phyloP scores from a whole-genome alignment of 2,797 vertebrate species.

The Uromys caudimaculatus region DNA sequence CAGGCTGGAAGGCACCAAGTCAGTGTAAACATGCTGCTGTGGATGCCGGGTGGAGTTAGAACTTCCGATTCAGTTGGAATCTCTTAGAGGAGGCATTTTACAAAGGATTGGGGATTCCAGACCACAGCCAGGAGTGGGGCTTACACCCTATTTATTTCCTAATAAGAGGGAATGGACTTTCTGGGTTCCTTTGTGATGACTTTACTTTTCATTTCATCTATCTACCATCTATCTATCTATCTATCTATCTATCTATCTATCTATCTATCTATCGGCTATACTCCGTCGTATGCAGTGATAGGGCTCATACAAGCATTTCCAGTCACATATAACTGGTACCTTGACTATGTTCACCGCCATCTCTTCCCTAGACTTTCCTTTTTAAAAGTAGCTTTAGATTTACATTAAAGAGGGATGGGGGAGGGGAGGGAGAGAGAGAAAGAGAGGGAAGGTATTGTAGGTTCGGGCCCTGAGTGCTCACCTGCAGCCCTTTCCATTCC shows the following conservation, averaged over 20 bases:
- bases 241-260: too few species aligned
- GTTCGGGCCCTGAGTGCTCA: not conserved
- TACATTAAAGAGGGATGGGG: not conserved
- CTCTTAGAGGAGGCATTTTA: not conserved
- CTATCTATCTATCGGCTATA: not conserved
- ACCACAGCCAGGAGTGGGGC: not conserved
- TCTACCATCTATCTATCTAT: too few species aligned
- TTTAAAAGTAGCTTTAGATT: conserved; percentile 4
- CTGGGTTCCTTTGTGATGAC: not conserved
- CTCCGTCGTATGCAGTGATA: not conserved
- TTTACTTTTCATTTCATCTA: not conserved
- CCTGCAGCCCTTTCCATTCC: not conserved
- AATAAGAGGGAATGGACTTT: not conserved
- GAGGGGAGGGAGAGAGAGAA: not conserved
- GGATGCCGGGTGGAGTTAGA: not conserved
- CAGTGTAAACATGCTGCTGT: too few species aligned
- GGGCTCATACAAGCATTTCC: not conserved
- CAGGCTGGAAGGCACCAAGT: not conserved
- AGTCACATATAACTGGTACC: not conserved
- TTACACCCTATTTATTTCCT: not conserved
- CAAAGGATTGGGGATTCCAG: not conserved
- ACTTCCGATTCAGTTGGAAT: not conserved
- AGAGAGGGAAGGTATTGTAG: not conserved
- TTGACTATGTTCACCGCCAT: not conserved
- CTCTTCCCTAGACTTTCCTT: not conserved